phyloP scores from a whole-genome alignment of 2,797 vertebrate species.

The Trachurus trachurus region DNA sequence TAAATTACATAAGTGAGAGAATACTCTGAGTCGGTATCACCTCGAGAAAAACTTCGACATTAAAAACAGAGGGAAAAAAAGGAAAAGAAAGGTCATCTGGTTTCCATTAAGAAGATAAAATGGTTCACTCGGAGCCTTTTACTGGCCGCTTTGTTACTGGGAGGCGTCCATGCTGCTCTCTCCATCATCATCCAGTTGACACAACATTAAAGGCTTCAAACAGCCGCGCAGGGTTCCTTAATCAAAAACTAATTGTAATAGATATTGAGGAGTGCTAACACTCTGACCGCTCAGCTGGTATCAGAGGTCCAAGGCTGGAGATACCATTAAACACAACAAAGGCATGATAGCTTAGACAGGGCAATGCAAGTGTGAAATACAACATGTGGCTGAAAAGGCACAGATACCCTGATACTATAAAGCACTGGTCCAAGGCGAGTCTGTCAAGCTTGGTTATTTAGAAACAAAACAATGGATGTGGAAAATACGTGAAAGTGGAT shows the following conservation, averaged over 20 bases:
- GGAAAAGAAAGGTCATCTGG: constrained; percentile 92
- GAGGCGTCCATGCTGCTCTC: constrained; percentile 93
- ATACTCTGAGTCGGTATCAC: constrained; percentile 73
- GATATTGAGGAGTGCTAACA: constrained; percentile 99
- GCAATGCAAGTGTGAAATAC: constrained; percentile 92
- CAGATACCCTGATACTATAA: constrained; percentile 86
- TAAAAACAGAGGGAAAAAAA: constrained; percentile 81
- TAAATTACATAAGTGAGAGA: constrained; percentile 79
- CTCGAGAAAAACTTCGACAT: constrained; percentile 93
- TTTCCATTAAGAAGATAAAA: constrained; percentile 99
- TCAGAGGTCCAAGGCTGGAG: constrained; percentile 90
- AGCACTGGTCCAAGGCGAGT: constrained; percentile 85
- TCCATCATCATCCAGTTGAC: constrained; percentile 98
- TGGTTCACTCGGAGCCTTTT: constrained; percentile 97
- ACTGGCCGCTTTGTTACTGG: constrained; percentile 95
- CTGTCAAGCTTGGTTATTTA: constrained; percentile 82
- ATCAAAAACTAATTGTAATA: constrained; percentile 99
- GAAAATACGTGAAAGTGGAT: constrained; percentile 71
- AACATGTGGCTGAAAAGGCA: constrained; percentile 85
- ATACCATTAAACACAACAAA: constrained; percentile 95
- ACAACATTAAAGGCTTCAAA: constrained; percentile 98
- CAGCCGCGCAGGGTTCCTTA: constrained; percentile 93
- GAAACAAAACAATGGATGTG: constrained; percentile 84
- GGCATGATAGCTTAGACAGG: constrained; percentile 89
- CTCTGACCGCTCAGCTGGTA: constrained; percentile 92